phyloP scores from a whole-genome alignment of 2,888 invertebrate genomes.

The Tuberolachnus salignus region DNA sequence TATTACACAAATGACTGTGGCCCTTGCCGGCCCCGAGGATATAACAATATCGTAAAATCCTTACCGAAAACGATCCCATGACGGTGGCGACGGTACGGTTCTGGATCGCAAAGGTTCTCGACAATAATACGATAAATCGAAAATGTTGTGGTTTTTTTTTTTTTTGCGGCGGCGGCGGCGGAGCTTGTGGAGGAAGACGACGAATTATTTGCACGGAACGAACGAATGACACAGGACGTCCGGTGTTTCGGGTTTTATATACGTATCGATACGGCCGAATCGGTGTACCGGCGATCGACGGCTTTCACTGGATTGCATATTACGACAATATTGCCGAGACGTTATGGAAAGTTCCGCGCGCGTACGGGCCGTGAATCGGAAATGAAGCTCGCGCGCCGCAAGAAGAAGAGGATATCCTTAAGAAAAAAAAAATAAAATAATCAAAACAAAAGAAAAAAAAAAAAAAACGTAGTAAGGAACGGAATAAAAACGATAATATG shows the following conservation, averaged over 20 bases:
- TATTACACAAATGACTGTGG: too few species aligned
- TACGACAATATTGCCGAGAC: background rate
- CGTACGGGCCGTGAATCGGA: conserved; percentile 35
- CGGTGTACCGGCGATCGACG: conserved; percentile 1
- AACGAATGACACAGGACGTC: conserved; percentile 31
- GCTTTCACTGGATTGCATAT: conserved; percentile 36
- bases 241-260: conserved; percentile 42
- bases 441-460: too few species aligned
- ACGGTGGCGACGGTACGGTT: too few species aligned
- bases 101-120: too few species aligned
- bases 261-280: background rate
- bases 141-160: background rate
- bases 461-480: too few species aligned
- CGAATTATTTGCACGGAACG: too few species aligned
- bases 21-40: too few species aligned
- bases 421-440: too few species aligned
- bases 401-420: conserved; percentile 37
- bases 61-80: conserved; percentile 42
- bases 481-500: background rate
- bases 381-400: conserved; percentile 32
- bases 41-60: too few species aligned
- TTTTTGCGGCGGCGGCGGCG: background rate
- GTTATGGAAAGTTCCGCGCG: conserved; percentile 29
- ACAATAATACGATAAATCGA: too few species aligned
- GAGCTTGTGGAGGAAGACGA: conserved; percentile 19